Evolutionary conservation across 2,797 vertebrate genomes (phyloP), one percentile per base, ranked within the genome.

Genomic region (Macropodus opercularis): DNA sequence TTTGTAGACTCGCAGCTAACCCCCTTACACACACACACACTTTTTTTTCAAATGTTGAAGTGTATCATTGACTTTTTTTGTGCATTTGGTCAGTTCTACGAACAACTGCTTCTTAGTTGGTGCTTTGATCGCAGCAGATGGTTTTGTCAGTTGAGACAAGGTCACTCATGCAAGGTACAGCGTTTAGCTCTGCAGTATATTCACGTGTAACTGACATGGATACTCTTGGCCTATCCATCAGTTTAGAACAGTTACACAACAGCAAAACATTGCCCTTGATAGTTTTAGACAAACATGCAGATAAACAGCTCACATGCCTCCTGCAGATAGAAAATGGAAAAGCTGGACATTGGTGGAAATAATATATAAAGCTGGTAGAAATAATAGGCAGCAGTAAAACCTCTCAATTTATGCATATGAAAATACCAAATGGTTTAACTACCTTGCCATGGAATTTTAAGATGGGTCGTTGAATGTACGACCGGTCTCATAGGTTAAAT

Each of bases 1-100:
- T 69, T 62, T 58, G 29, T 58, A 36, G 52, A 82, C 68, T 79
- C n/a, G n/a, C n/a, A n/a, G 0, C 29, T 0, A 42, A 35, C 38
- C 22, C 36, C 24, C 35, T n/a, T 49, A 15, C 26, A 34, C 17
- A 29, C 27, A 27, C 27, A 5, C 27, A 5, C 26, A 22, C 36
- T 12, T 11, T 12, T 7, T n/a, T n/a, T n/a, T n/a, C n/a, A n/a
- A n/a, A n/a, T n/a, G n/a, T n/a, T n/a, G n/a, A 10, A 51, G 32
- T 4, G 2, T 2, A 1, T 2, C 23, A 3, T 39, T 47, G 14
- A 68, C 23, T 27, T 21, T 31, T 58, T 29, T n/a, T 41, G 4
- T 63, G 2, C 2, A 32, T 5, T 6, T 6, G 6, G 0, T 39
- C 38, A 32, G 29, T 14, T 9, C 8, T 8, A 4, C 8, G 1